Evolutionary conservation across 2,113 vertebrate genomes (phyloP).

Genomic region (Channa maculata): DNA sequence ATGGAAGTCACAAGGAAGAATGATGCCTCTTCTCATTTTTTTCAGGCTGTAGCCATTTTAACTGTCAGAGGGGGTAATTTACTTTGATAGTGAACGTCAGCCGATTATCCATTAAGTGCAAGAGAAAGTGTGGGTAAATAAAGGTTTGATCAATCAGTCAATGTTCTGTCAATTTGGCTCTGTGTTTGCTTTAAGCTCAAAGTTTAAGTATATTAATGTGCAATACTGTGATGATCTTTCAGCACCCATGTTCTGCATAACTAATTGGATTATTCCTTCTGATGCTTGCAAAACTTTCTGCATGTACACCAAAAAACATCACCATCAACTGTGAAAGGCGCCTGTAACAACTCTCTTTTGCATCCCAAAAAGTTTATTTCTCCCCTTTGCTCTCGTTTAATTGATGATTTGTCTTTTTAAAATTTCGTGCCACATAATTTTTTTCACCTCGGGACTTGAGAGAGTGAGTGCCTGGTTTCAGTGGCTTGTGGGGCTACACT

Average conservation of each 20-base stretch:
- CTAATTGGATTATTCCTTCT: slow-evolving; percentile 71
- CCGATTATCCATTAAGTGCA: slow-evolving; percentile 49
- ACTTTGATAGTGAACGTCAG: slow-evolving; percentile 45
- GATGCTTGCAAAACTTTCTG: slow-evolving; percentile 51
- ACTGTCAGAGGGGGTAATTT: slow-evolving; percentile 63
- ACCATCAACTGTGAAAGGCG: slow-evolving; percentile 62
- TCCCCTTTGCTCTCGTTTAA: slow-evolving; percentile 74
- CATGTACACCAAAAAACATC: slow-evolving; percentile 53
- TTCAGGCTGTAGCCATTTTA: slow-evolving; percentile 55
- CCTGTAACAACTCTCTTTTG: slow-evolving; percentile 70
- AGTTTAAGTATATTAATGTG: slow-evolving; percentile 48
- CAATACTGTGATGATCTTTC: slow-evolving; percentile 32
- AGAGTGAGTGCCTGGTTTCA: slow-evolving; percentile 55
- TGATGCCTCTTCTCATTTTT: slow-evolving; percentile 54
- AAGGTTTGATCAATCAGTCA: slow-evolving; percentile 13
- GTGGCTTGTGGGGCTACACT: slow-evolving; percentile 71
- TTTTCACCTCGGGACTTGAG: slow-evolving; percentile 23
- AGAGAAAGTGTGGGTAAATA: slow-evolving; percentile 24
- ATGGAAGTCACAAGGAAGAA: slow-evolving; percentile 76
- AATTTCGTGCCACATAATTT: slow-evolving; percentile 55
- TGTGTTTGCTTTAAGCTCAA: slow-evolving; percentile 15
- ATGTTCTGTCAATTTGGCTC: not conserved
- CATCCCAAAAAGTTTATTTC: slow-evolving; percentile 77
- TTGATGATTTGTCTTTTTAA: slow-evolving; percentile 78
- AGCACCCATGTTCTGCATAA: slow-evolving; percentile 65